Evolutionary conservation across 2,888 invertebrate genomes (phyloP), one percentile per base, ranked within the genome.

Genomic region (Liodrosophila aerea): DNA sequence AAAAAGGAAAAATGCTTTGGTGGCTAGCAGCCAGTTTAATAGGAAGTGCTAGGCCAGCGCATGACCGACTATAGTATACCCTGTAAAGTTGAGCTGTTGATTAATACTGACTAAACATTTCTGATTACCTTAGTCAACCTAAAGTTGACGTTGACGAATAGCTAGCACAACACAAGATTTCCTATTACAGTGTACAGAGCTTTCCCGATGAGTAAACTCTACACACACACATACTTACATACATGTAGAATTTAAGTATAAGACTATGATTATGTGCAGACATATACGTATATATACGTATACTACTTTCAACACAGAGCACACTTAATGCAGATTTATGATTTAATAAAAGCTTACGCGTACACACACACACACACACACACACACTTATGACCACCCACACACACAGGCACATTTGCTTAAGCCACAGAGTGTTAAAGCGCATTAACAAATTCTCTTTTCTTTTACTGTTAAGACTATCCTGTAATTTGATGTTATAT

Each of bases 321-420:
- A 64, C 59, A 59, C 50, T 75, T 80, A 80, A 83, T 83, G 84
- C 77, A 80, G 81, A 80, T 83, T 80, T 80, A 80, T 80, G 83
- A 70, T 76, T 80, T 83, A 80, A 83, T 83, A 83, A 80, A 64
- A 59, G 47, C 51, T 37, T 51, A 39, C 31, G 46, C 47, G 54
- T 41, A 59, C 58, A 59, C 15, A 34, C 36, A 44, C 16, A 30
- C 7, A 27, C 1, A 36, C 7, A 18, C 4, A 50, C 56, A 13
- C 31, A 43, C 51, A 50, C 51, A n/a, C n/a, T n/a, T n/a, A 58
- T 49, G 39, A 13, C 29, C 34, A 40, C 29, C 9, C 7, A 15
- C 11, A 13, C n/a, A 29, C 5, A 31, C 13, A 16, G 16, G 11
- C 36, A 41, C 18, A 33, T 39, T n/a, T 44, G 13, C 36, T 40